phyloP scores from a whole-genome alignment of 1,140 invertebrate species.

The Lethrus apterus region DNA sequence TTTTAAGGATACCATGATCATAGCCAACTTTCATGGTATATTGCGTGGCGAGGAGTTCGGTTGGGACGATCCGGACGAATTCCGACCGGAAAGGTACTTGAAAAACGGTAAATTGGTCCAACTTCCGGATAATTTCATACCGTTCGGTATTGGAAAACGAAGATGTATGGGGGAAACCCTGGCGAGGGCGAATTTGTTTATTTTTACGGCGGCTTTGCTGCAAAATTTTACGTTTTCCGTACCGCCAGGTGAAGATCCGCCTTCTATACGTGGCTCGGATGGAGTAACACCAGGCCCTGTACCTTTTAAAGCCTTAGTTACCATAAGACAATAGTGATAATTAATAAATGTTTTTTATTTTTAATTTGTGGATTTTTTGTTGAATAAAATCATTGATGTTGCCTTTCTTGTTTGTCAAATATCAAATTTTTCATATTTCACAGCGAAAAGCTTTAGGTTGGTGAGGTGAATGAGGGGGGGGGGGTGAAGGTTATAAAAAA shows the following conservation, averaged over 20 bases:
- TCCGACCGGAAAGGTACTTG: constrained; percentile 72
- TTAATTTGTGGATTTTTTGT: too few species aligned
- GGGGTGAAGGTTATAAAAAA: too few species aligned
- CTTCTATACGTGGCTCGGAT: constrained; percentile 57
- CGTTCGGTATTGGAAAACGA: constrained; percentile 74
- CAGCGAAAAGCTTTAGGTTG: too few species aligned
- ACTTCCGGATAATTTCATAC: constrained; percentile 63
- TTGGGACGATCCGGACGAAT: constrained; percentile 64
- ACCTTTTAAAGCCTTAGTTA: constrained; percentile 60
- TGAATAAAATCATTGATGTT: too few species aligned
- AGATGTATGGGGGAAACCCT: constrained; percentile 80
- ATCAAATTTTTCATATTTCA: too few species aligned
- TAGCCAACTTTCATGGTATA: constrained; percentile 72
- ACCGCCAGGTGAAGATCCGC: constrained; percentile 53
- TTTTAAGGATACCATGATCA: constrained; percentile 67
- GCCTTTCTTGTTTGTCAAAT: too few species aligned
- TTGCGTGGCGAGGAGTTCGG: constrained; percentile 60
- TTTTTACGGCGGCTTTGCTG: constrained; percentile 69
- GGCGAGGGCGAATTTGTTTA: constrained; percentile 77
- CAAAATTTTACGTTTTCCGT: constrained; percentile 67
- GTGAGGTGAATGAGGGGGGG: too few species aligned
- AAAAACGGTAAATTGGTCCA: constrained; percentile 54
- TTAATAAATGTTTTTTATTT: constrained; percentile 1
- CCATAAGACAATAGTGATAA: constrained; percentile 39
- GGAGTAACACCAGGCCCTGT: constrained; percentile 66